phyloP scores from a whole-genome alignment of 2,888 invertebrate genomes.

The Calephelis perditalis region DNA sequence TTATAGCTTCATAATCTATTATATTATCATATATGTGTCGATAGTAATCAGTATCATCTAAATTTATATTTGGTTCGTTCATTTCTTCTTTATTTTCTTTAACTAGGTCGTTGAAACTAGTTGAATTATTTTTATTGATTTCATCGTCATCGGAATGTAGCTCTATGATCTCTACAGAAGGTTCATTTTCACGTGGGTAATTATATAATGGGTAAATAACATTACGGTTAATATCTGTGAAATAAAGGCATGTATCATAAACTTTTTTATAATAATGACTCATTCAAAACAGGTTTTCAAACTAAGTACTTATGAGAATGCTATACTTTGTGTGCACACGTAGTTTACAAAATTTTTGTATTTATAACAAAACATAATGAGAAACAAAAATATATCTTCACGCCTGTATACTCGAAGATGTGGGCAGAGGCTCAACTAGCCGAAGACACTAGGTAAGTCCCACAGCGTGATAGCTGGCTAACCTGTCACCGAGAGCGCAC shows the following conservation, averaged over 20 bases:
- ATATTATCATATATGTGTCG: conserved; percentile 1
- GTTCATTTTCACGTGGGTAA: conserved; percentile 18
- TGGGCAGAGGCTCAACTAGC: no score
- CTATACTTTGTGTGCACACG: no score
- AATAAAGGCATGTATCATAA: background rate
- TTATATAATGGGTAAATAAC: conserved; percentile 25
- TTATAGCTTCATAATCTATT: conserved; percentile 4
- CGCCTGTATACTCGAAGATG: no score
- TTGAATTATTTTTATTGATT: conserved; percentile 9
- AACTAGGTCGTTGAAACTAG: conserved; percentile 27
- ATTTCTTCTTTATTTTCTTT: conserved; percentile 28
- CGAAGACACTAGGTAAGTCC: no score
- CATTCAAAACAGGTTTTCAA: no score
- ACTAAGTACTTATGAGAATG: no score
- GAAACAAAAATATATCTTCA: no score
- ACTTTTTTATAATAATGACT: no score
- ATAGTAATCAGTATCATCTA: background rate
- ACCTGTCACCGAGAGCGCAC: no score
- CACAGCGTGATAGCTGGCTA: no score
- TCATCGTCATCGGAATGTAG: conserved; percentile 37
- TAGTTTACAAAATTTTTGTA: no score
- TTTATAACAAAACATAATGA: no score
- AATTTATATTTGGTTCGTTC: background rate
- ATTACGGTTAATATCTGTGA: conserved; percentile 32
- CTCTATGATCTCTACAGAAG: conserved; percentile 52